Percentiles rank a stretch among this genome's conserved stretches.
Evolutionary conservation across 2,797 vertebrate genomes (phyloP).

Genomic region (Tapera naevia): DNA sequence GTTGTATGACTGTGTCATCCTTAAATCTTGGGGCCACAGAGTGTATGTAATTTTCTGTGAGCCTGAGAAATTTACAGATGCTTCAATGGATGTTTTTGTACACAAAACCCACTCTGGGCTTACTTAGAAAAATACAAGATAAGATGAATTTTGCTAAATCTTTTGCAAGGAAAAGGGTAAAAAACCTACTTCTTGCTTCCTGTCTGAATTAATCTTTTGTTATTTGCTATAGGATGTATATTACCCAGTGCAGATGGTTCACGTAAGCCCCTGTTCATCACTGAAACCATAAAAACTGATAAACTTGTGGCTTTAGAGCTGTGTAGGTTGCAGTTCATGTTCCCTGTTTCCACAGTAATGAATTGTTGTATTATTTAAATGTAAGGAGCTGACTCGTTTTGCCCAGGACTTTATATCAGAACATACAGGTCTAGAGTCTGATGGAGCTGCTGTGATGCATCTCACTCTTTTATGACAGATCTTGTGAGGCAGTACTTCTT

Average conservation of each 20-base stretch:
- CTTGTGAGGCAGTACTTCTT: background rate
- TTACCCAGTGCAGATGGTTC: background rate
- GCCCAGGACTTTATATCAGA: background rate
- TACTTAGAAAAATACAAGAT: background rate
- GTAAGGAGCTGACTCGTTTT: background rate
- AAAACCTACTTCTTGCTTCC: background rate
- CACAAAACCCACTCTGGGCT: background rate
- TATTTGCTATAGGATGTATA: background rate
- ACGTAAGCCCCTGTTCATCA: background rate
- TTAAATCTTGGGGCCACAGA: background rate
- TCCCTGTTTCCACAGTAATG: background rate
- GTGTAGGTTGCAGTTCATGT: background rate
- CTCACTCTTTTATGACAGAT: background rate
- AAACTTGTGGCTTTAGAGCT: background rate
- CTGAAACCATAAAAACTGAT: background rate
- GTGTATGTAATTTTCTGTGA: background rate
- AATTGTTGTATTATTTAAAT: background rate
- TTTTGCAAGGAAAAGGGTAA: background rate
- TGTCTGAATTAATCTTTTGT: background rate
- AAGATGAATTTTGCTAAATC: background rate
- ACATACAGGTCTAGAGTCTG: background rate
- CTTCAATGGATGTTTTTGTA: background rate
- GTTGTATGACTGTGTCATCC: background rate
- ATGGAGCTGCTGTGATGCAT: background rate
- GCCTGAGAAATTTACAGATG: no score